phyloP scores from a whole-genome alignment of 2,113 vertebrate genomes.

The Bettongia penicillata region DNA sequence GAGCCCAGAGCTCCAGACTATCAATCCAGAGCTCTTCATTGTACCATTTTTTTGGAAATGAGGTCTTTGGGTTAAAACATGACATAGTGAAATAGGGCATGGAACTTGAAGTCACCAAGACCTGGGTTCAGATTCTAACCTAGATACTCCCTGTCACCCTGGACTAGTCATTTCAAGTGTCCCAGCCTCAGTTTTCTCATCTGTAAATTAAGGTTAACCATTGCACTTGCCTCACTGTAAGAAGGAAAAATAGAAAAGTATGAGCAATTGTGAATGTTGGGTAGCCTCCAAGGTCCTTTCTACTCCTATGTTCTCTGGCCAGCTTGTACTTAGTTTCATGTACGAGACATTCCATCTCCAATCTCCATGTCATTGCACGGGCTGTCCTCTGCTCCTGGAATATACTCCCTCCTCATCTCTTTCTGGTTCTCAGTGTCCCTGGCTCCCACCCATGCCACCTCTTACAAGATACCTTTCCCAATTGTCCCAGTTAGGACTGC shows the following conservation, averaged over 20 bases:
- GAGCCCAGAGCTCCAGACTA: neutral
- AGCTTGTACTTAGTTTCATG: neutral
- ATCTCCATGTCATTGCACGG: neutral
- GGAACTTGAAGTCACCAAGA: neutral
- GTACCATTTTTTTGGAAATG: neutral
- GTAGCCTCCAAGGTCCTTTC: neutral
- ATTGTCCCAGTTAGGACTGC: neutral
- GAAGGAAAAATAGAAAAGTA: neutral
- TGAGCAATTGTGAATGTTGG: neutral
- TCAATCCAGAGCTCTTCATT: neutral
- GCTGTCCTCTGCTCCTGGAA: neutral
- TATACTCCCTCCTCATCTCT: neutral
- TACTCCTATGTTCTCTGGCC: neutral
- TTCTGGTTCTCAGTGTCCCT: neutral
- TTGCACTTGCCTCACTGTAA: neutral
- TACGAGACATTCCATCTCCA: neutral
- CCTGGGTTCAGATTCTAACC: neutral
- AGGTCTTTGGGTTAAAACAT: neutral
- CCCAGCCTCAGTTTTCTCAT: neutral
- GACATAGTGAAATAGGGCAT: neutral
- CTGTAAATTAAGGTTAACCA: neutral
- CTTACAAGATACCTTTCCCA: neutral
- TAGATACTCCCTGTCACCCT: neutral
- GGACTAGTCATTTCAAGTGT: neutral
- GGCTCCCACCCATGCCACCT: neutral